Evolutionary conservation across 1,140 invertebrate species (phyloP).

Genomic region (Hydropsyche tenuis): DNA sequence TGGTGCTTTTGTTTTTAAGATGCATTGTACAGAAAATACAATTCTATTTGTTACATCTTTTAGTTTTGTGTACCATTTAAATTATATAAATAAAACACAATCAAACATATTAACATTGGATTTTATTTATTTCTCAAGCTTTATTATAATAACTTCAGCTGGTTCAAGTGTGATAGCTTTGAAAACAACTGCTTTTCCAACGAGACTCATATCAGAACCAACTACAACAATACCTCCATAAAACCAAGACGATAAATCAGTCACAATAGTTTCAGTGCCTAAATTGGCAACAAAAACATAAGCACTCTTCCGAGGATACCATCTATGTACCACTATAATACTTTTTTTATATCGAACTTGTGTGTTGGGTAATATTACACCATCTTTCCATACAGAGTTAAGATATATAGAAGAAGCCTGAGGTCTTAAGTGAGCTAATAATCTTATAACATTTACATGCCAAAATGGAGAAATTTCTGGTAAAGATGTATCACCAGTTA

Average conservation of each 20-base stretch:
- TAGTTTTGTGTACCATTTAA: constrained; percentile 42
- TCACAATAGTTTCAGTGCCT: constrained; percentile 63
- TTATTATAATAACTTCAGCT: constrained; percentile 70
- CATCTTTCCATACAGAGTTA: constrained; percentile 70
- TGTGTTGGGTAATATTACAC: constrained; percentile 67
- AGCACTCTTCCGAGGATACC: constrained; percentile 76
- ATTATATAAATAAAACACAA: constrained; percentile 23
- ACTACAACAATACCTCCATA: constrained; percentile 78
- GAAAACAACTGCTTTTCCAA: constrained; percentile 71
- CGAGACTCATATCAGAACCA: constrained; percentile 63
- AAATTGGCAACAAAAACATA: constrained; percentile 77
- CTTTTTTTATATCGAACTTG: constrained; percentile 69
- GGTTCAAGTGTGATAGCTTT: constrained; percentile 68
- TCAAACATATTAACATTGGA: constrained; percentile 23
- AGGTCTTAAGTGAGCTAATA: constrained; percentile 65
- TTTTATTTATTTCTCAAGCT: constrained; percentile 68
- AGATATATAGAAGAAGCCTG: constrained; percentile 73
- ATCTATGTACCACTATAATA: constrained; percentile 74
- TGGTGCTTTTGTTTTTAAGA: constrained; percentile 36
- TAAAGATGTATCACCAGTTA: constrained; percentile 58
- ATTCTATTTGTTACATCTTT: constrained; percentile 19
- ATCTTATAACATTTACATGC: constrained; percentile 56
- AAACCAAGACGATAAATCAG: constrained; percentile 75
- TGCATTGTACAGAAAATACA: constrained; percentile 28
- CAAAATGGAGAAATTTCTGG: constrained; percentile 53